These are phyloP conservation scores for Batillaria attramentaria DNA, from an alignment of 1,140 invertebrate species.

Conservation along the genomic window DNA sequence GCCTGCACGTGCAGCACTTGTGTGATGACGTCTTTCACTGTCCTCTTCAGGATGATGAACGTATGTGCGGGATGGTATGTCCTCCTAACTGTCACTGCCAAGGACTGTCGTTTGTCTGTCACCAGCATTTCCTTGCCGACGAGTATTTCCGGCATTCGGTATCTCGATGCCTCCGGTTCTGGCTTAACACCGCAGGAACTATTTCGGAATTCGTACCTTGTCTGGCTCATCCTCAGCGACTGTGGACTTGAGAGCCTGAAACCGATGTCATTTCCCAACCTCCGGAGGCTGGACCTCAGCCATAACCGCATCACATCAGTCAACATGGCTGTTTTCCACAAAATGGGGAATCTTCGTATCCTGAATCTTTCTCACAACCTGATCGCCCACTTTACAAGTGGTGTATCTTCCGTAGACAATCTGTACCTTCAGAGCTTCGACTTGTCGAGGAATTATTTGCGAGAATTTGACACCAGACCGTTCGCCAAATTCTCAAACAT, in stretches of 20 bases:
- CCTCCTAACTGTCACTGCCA: slow-evolving; percentile 26
- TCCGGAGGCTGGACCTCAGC: slow-evolving; percentile 30
- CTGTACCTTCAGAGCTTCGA: slow-evolving; percentile 28
- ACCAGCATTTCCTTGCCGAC: not conserved
- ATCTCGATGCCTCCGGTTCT: slow-evolving; percentile 20
- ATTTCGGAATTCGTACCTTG: slow-evolving; percentile 18
- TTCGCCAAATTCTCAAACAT: slow-evolving; percentile 45
- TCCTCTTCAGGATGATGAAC: slow-evolving; percentile 38
- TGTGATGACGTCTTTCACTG: slow-evolving; percentile 39
- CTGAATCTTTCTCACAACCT: slow-evolving; percentile 23
- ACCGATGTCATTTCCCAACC: slow-evolving; percentile 24
- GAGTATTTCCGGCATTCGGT: not conserved
- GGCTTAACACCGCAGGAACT: slow-evolving; percentile 1
- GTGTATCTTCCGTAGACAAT: slow-evolving; percentile 46
- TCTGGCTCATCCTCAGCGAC: slow-evolving; percentile 22
- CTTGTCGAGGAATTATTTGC: slow-evolving; percentile 29
- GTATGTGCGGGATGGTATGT: slow-evolving; percentile 30
- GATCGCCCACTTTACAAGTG: slow-evolving; percentile 50
- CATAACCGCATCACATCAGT: slow-evolving; percentile 20
- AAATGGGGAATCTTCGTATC: slow-evolving; percentile 15
- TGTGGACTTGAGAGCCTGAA: slow-evolving; percentile 12
- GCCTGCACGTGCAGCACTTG: slow-evolving; percentile 30
- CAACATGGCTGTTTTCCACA: slow-evolving; percentile 26
- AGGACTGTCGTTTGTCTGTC: slow-evolving; percentile 29
- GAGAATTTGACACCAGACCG: slow-evolving; percentile 37